These are phyloP conservation scores for Xenopus laevis DNA, from an alignment of 2,113 vertebrate genomes.

Conservation along the genomic window DNA sequence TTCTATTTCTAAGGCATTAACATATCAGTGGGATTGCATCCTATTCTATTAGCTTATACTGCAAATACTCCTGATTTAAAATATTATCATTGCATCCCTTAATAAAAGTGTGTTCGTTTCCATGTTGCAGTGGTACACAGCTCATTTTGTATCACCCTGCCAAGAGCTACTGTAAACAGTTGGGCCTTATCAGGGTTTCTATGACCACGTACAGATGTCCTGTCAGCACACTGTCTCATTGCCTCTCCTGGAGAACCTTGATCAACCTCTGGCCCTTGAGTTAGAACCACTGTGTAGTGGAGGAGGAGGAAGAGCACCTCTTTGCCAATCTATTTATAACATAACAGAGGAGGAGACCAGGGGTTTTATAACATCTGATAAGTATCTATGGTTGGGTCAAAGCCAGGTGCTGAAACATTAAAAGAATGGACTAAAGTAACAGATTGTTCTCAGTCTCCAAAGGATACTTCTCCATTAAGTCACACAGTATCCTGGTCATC, in stretches of 20 bases:
- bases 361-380: slow-evolving; percentile 1
- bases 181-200: slow-evolving; percentile 14
- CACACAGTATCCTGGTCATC: not conserved
- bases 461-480: slow-evolving; percentile 19
- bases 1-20: no score
- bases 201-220: slow-evolving; percentile 6
- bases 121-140: no score
- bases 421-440: slow-evolving; percentile 8
- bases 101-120: no score
- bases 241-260: not conserved
- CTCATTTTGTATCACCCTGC: no score
- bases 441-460: slow-evolving; percentile 20
- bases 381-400: slow-evolving; percentile 14
- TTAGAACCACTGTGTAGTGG: not conserved
- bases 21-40: no score
- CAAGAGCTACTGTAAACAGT: slow-evolving; percentile 8
- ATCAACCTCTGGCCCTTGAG: slow-evolving; percentile 12
- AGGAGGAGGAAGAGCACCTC: slow-evolving; percentile 9
- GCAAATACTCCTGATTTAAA: no score
- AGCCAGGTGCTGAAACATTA: slow-evolving; percentile 24
- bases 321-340: not conserved
- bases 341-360: slow-evolving; percentile 12
- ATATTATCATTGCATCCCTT: no score
- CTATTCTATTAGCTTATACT: no score
- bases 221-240: not conserved